Evolutionary conservation across 2,113 vertebrate species (phyloP), one percentile per base, ranked within the genome.

Genomic region (Pavo muticus): DNA sequence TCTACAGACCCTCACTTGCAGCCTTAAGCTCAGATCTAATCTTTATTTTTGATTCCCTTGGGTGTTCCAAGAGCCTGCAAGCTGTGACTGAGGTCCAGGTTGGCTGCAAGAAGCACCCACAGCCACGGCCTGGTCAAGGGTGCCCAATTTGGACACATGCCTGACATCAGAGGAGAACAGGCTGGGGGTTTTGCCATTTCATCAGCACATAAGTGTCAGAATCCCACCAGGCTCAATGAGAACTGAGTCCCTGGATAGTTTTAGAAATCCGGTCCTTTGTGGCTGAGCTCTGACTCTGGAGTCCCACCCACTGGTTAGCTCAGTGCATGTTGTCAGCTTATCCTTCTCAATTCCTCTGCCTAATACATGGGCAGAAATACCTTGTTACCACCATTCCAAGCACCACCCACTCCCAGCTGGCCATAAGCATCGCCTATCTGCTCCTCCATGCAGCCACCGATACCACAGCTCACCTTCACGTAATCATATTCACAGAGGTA

Each of bases 401-500:
- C 37, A 37, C 13, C 30, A 60, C 7, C 6, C 19, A 63, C 57
- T 79, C 60, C 56, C 35, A 68, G 37, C 24, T 54, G 37, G 42
- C 72, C 60, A 52, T 73, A 61, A 12, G 37, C 11, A 15, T 65
- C 65, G 60, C 30, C 75, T 57, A 9, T 14, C 74, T 59, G 50
- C 14, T 68, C 44, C 29, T 59, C 32, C 42, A 52, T 16, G 14
- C 73, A 59, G 29, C 59, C 84, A 5, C 1, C 16, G 32, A 32
- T 50, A 52, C 6, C 80, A 86, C 64, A 59, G 57, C 98, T 98
- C 92, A 99, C 99, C 99, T 99, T 99, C 60, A 99, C 98, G 5
- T 97, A 99, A 96, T 99, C 99, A 4, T 99, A 99, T 98, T 99
- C 98, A 92, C 99, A 99, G 92, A 99, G 98, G 96, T 99, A 99